Evolutionary conservation across 1,140 invertebrate species (phyloP).

Genomic region (Spodoptera litura): DNA sequence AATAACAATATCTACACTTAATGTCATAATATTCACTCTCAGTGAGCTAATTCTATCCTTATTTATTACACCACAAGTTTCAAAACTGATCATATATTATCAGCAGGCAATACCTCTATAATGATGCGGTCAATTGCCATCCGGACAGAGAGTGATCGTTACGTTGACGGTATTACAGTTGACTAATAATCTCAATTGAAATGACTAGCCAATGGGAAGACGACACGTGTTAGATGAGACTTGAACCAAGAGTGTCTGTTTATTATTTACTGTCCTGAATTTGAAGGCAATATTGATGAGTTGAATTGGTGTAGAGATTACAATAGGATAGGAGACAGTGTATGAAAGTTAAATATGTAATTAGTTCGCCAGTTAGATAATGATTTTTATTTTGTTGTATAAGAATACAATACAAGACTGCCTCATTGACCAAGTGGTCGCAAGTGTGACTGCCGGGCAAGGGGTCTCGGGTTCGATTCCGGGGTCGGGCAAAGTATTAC

Average conservation of each 20-base stretch:
- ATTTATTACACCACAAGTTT: neutral
- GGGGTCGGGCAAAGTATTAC: too few species aligned
- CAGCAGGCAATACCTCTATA: neutral
- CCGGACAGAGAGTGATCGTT: constrained; percentile 6
- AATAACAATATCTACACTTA: neutral
- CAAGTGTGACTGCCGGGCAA: too few species aligned
- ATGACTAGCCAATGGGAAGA: constrained; percentile 8
- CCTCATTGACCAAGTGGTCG: too few species aligned
- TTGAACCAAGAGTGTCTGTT: neutral
- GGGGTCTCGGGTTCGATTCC: too few species aligned
- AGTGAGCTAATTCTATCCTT: neutral
- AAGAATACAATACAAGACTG: too few species aligned
- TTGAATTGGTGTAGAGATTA: too few species aligned
- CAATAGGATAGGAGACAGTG: too few species aligned
- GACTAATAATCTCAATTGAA: constrained; percentile 25
- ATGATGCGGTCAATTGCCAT: neutral
- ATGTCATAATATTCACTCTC: neutral
- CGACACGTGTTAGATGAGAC: neutral
- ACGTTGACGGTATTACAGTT: constrained; percentile 14
- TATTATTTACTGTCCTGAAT: neutral
- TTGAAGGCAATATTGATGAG: neutral
- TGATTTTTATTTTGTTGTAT: too few species aligned
- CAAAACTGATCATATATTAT: neutral
- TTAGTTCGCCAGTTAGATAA: too few species aligned
- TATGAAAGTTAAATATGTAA: too few species aligned